These are phyloP conservation scores for Drosophila sp. DNA, from an alignment of 1,140 invertebrate genomes.

Conservation along the genomic window DNA sequence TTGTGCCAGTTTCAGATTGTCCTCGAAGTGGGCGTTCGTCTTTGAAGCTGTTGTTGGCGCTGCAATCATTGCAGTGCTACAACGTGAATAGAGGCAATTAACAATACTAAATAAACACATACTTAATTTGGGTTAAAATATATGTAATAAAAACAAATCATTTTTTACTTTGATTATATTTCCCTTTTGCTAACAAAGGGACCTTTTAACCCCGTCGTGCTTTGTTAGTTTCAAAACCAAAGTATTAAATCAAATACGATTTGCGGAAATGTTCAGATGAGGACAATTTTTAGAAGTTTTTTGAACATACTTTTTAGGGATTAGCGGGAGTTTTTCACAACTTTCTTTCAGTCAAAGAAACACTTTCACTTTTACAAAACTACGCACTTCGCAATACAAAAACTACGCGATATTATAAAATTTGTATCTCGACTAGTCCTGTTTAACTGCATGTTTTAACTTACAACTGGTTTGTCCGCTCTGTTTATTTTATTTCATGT, in stretches of 20 bases:
- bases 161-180: neutral
- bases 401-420: neutral
- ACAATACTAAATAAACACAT: slow-evolving; percentile 3
- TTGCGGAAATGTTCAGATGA: too few species aligned
- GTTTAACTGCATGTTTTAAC: neutral
- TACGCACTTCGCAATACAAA: slow-evolving; percentile 21
- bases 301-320: neutral
- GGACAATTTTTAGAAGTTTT: neutral
- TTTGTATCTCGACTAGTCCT: neutral
- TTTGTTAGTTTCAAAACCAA: too few species aligned
- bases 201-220: too few species aligned
- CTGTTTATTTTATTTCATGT: slow-evolving; percentile 11
- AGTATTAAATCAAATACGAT: too few species aligned
- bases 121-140: slow-evolving; percentile 5
- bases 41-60: slow-evolving; percentile 9
- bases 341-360: neutral
- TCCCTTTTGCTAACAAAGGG: too few species aligned
- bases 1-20: slow-evolving; percentile 67
- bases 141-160: slow-evolving; percentile 7
- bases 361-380: slow-evolving; percentile 40
- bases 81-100: slow-evolving; percentile 4
- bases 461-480: slow-evolving; percentile 18
- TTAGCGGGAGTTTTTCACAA: neutral
- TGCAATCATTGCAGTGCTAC: slow-evolving; percentile 35
- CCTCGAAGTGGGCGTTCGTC: slow-evolving; percentile 49